Base-by-base conservation (phyloP, 2,113 vertebrate genomes). In the Eurystomus gularis region DNA sequence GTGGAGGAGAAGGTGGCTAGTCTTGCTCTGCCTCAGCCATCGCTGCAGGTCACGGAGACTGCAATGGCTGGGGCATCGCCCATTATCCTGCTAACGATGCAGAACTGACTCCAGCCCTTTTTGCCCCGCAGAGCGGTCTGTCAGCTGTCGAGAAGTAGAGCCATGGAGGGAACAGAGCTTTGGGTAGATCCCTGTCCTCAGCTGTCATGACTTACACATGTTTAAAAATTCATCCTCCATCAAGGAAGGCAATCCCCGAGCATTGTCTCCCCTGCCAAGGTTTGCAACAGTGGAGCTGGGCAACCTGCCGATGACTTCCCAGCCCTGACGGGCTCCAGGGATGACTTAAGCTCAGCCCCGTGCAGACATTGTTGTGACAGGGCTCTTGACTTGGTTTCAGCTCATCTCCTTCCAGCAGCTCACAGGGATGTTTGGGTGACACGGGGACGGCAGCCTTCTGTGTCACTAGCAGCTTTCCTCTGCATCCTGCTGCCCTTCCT, bases 331-430 rank as follows among this genome's bases (percentile, higher is more conserved):
- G 93, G 92, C 95, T 96, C 90, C 13, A 3, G 88, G 95, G 96
- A 96, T 92, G 91, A 86, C 88, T 95, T 79, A 92, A 89, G 77
- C 94, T 93, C 90, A 94, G 95, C 86, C 65, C 48, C 0, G 11
- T 39, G 65, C 86, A 91, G 86, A 89, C 77, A 96, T 92, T 70
- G 40, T 72, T 94, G 94, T 95, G 91, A 96, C 95, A 96, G 88
- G 90, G 77, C 94, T 94, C 88, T 64, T 79, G 69, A 86, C 92
- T 85, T 71, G 81, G 95, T 91, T 94, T 96, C 58, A 35, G 91
- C 70, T 93, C 94, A 96, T 92, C 96, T 94, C 86, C 94, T 94
- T 76, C 61, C 91, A 86, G 93, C 80, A 75, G 81, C 91, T 94
- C 91, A 65, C 6, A 7, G 91, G 94, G 94, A 95, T 19, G 86